Conservation (phyloP, 2,888 invertebrate genomes). For the Monoplex corrugatus region DNA sequence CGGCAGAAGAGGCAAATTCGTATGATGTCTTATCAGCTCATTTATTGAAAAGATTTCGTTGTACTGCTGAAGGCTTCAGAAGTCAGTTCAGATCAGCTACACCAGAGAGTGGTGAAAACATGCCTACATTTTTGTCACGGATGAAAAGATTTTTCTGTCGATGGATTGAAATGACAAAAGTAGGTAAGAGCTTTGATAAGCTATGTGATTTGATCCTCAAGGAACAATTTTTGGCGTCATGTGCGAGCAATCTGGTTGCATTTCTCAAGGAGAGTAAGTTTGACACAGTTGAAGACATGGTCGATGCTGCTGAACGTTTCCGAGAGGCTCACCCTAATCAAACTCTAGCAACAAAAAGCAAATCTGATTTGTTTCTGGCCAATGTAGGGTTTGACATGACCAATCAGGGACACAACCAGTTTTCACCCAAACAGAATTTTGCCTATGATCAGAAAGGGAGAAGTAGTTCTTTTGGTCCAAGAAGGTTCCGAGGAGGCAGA, state of each 20-base stretch:
- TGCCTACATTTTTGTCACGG: background rate
- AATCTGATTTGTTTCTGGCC: background rate
- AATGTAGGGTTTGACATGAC: background rate
- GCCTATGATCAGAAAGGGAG: background rate
- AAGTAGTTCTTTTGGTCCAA: background rate
- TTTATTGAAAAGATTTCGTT: background rate
- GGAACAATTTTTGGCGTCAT: background rate
- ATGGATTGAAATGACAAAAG: background rate
- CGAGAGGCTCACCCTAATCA: background rate
- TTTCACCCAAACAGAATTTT: background rate
- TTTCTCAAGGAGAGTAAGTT: background rate
- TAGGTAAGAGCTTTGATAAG: background rate
- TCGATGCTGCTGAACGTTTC: background rate
- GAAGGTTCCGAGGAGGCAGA: background rate
- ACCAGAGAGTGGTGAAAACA: background rate
- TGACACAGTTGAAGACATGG: background rate
- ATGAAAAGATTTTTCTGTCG: background rate
- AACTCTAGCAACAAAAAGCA: background rate
- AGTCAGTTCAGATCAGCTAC: background rate
- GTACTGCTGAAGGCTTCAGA: too few species aligned
- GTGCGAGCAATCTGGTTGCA: background rate
- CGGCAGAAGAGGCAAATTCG: background rate
- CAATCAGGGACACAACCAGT: background rate
- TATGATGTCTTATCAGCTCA: background rate
- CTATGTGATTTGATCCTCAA: background rate